phyloP scores from a whole-genome alignment of 2,797 vertebrate genomes.

The Hydrophis major region DNA sequence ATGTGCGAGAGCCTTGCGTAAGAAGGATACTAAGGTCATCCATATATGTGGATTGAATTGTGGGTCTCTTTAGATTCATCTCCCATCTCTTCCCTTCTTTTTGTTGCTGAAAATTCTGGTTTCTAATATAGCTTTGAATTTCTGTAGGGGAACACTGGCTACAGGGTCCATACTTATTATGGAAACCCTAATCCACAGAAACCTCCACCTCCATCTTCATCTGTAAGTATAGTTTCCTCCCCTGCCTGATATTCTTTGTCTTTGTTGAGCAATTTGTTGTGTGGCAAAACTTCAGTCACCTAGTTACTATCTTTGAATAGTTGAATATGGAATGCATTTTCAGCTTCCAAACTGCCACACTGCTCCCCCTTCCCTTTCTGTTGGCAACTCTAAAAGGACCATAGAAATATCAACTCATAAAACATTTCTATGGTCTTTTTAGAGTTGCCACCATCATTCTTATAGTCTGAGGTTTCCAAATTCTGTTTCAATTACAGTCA shows the following conservation, averaged over 20 bases:
- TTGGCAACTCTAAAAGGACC: too few relatives aligned
- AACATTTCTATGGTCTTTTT: too few relatives aligned
- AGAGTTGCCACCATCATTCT: too few relatives aligned
- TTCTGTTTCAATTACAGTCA: background rate
- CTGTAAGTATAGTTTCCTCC: background rate
- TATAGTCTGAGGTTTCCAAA: background rate
- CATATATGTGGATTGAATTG: background rate
- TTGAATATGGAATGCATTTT: too few relatives aligned
- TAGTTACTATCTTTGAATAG: too few relatives aligned
- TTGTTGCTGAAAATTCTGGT: background rate
- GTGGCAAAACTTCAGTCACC: too few relatives aligned
- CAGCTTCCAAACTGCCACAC: too few relatives aligned
- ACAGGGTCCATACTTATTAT: fast-evolving
- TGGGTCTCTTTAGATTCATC: background rate
- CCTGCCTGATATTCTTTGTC: background rate
- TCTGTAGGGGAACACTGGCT: background rate
- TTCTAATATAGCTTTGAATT: background rate
- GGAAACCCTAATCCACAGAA: background rate
- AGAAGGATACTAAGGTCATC: background rate
- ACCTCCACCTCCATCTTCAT: background rate
- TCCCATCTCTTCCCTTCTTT: background rate
- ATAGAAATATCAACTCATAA: too few relatives aligned
- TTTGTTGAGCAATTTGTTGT: background rate
- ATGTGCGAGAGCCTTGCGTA: background rate
- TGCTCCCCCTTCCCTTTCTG: too few relatives aligned